phyloP scores from a whole-genome alignment of 1,140 invertebrate genomes.

The Drosophila tsacasi region DNA sequence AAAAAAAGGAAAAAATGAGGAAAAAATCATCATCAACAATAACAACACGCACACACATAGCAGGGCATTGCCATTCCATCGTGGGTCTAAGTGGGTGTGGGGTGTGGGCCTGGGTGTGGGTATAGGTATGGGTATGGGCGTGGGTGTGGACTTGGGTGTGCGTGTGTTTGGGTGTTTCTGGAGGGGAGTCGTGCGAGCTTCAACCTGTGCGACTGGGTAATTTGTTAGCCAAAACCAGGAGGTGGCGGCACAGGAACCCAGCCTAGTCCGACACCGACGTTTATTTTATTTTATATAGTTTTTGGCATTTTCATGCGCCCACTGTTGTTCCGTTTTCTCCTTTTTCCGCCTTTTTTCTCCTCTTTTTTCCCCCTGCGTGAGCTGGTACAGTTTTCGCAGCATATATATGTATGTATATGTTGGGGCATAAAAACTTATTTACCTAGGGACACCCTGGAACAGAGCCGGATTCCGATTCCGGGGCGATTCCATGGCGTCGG shows the following conservation, averaged over 20 bases:
- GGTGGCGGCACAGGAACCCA: conserved; percentile 31
- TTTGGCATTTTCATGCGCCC: conserved; percentile 66
- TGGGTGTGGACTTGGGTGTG: conserved; percentile 6
- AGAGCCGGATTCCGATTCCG: conserved; percentile 45
- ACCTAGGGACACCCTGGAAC: conserved; percentile 62
- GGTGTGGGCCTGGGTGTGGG: conserved; percentile 13
- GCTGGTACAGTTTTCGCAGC: conserved; percentile 74
- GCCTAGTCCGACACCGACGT: conserved; percentile 61
- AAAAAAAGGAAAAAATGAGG: neutral
- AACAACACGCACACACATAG: conserved; percentile 58
- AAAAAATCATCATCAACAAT: conserved; percentile 46
- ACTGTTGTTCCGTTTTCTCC: conserved; percentile 23
- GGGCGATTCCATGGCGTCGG: conserved; percentile 52
- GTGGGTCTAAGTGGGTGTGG: conserved; percentile 27
- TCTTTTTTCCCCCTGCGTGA: conserved; percentile 59
- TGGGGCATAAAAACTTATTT: conserved; percentile 65
- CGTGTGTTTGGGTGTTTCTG: conserved; percentile 10
- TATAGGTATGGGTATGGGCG: neutral
- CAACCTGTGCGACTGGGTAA: conserved; percentile 76
- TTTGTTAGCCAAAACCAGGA: conserved; percentile 65
- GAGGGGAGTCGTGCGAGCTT: conserved; percentile 28
- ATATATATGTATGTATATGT: conserved; percentile 14
- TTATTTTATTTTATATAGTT: conserved; percentile 82
- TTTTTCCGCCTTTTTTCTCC: conserved; percentile 18
- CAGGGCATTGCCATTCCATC: conserved; percentile 45